Evolutionary conservation across 2,797 vertebrate genomes (phyloP).

Genomic region (Echiichthys vipera): DNA sequence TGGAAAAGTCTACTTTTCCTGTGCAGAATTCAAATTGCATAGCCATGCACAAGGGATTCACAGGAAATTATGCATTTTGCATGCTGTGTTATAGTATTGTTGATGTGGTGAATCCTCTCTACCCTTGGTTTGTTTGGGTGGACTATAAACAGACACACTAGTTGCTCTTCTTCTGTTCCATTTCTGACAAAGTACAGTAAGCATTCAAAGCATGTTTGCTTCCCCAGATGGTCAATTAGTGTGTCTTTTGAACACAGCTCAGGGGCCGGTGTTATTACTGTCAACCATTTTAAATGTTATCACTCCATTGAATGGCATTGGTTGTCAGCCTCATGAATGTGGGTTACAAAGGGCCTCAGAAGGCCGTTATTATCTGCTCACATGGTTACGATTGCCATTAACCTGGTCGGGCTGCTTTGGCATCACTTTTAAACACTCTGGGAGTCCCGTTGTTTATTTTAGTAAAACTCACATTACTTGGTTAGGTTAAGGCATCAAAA

Average conservation of each 20-base stretch:
- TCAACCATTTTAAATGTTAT: too few relatives aligned
- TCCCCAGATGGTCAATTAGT: not conserved
- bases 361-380: too few relatives aligned
- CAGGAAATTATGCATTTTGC: slow-evolving; percentile 16
- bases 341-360: too few relatives aligned
- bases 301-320: too few relatives aligned
- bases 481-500: too few relatives aligned
- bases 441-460: too few relatives aligned
- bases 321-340: too few relatives aligned
- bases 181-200: slow-evolving; percentile 2
- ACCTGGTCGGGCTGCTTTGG: too few relatives aligned
- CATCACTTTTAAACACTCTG: too few relatives aligned
- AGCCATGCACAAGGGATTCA: slow-evolving; percentile 1
- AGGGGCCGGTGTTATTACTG: not conserved
- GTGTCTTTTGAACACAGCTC: not conserved
- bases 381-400: too few relatives aligned
- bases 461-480: too few relatives aligned
- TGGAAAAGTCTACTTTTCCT: not conserved
- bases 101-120: slow-evolving; percentile 1
- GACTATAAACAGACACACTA: not conserved
- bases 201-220: slow-evolving; percentile 1
- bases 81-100: not conserved
- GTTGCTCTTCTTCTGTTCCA: slow-evolving; percentile 12
- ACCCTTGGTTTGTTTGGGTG: slow-evolving; percentile 14
- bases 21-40: not conserved